Conservation (phyloP, 2,797 vertebrate species). For the Lepus townsendii region DNA sequence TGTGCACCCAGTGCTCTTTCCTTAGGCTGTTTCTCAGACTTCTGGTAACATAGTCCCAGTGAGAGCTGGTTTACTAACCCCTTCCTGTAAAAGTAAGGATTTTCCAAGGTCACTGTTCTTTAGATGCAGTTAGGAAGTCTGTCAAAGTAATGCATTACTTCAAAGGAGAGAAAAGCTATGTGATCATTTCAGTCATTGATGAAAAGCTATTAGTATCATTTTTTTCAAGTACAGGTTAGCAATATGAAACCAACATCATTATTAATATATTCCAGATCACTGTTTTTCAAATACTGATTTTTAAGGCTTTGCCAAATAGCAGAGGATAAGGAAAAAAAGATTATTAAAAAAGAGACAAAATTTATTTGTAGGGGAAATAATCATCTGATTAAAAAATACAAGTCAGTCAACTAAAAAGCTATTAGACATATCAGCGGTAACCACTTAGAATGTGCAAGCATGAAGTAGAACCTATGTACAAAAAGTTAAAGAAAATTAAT, state of each 20-base stretch:
- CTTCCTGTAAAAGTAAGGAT: background rate
- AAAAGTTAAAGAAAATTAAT: conserved; percentile 15
- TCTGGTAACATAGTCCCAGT: too few species aligned
- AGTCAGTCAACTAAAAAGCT: background rate
- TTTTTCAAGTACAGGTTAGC: background rate
- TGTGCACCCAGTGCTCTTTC: background rate
- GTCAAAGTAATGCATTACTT: background rate
- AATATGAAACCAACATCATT: background rate
- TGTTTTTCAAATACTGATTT: background rate
- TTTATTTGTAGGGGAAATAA: background rate
- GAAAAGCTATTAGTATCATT: background rate
- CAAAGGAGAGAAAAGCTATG: background rate
- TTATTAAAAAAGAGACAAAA: background rate
- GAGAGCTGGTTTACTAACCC: too few species aligned
- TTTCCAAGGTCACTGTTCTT: background rate
- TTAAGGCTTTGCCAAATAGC: background rate
- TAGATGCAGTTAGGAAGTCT: background rate
- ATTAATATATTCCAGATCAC: conserved; percentile 18
- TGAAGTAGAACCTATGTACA: background rate
- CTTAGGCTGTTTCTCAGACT: background rate
- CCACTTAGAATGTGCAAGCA: background rate
- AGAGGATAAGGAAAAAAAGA: background rate
- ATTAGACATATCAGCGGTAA: background rate
- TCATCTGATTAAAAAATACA: background rate
- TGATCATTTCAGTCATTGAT: background rate